Percentiles rank a stretch among this genome's conserved stretches.
These are phyloP conservation scores for Lithobates sylvaticus DNA, from an alignment of 2,797 vertebrate species.

Conservation along the genomic window DNA sequence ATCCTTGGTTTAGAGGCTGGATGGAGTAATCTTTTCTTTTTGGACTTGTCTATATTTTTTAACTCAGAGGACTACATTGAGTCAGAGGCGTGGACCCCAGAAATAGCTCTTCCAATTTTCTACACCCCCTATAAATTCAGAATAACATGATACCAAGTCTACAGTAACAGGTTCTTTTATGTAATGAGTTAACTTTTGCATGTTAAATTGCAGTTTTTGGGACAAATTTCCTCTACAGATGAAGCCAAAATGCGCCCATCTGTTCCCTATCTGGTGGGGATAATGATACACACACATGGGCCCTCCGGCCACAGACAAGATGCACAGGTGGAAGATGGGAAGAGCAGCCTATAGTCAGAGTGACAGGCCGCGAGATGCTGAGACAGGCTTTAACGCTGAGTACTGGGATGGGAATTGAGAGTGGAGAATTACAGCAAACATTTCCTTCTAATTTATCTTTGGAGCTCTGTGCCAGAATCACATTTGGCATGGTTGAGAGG, in stretches of 20 bases:
- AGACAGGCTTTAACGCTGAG: constrained; percentile 75
- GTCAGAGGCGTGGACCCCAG: too few relatives aligned
- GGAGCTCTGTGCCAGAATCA: constrained; percentile 86
- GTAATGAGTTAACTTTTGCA: too few relatives aligned
- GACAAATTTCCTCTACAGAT: too few relatives aligned
- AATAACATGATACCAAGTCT: too few relatives aligned
- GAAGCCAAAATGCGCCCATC: background rate
- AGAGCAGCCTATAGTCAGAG: background rate
- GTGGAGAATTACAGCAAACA: constrained; percentile 83
- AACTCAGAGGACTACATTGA: too few relatives aligned
- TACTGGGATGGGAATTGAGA: constrained; percentile 79
- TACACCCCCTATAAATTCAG: too few relatives aligned
- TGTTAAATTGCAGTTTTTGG: too few relatives aligned
- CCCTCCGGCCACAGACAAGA: background rate
- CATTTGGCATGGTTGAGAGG: constrained; percentile 89
- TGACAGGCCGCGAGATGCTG: constrained; percentile 58
- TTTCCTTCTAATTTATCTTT: constrained; percentile 88
- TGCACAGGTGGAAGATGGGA: constrained; percentile 67
- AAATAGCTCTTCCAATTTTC: too few relatives aligned
- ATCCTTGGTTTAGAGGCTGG: too few relatives aligned
- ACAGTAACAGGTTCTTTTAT: too few relatives aligned
- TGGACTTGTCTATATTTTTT: too few relatives aligned
- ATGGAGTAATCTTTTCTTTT: too few relatives aligned
- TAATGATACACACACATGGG: background rate
- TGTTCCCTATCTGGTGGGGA: background rate